Evolutionary conservation across 2,113 vertebrate species (phyloP).

Genomic region (Rhadina sibilatrix): DNA sequence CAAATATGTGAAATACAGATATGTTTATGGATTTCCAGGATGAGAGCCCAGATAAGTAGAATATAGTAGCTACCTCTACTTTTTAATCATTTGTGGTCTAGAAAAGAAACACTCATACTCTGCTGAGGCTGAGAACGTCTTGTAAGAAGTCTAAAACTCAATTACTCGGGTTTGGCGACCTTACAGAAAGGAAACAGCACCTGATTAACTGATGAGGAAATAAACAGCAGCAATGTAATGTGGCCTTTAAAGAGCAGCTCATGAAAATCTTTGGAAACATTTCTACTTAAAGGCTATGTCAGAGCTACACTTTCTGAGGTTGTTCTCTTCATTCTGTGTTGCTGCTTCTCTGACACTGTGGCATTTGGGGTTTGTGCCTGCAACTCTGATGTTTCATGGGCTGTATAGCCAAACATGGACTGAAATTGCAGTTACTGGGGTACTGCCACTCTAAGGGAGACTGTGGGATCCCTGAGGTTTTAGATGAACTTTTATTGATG

Average conservation of each 20-base stretch:
- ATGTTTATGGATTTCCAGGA: background rate
- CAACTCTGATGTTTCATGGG: background rate
- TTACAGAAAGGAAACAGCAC: background rate
- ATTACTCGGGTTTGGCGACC: background rate
- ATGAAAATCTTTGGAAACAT: background rate
- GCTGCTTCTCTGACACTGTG: background rate
- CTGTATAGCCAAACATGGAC: accelerated
- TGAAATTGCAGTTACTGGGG: background rate
- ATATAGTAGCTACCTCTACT: background rate
- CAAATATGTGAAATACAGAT: background rate
- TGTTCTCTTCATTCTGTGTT: background rate
- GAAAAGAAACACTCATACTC: background rate
- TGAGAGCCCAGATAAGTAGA: background rate
- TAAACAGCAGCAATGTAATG: background rate
- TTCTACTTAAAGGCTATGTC: background rate
- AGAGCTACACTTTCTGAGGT: background rate
- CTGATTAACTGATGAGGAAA: constrained; percentile 51
- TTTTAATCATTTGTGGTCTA: background rate
- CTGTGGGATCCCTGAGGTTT: background rate
- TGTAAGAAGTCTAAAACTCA: background rate
- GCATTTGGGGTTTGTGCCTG: background rate
- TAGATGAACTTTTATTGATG: background rate
- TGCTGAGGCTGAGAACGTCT: background rate
- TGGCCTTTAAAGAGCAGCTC: constrained; percentile 63
- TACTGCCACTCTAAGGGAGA: accelerated